Evolutionary conservation across 2,888 invertebrate genomes (phyloP), one percentile per base, ranked within the genome.

Genomic region (Zygogramma bicolorata): DNA sequence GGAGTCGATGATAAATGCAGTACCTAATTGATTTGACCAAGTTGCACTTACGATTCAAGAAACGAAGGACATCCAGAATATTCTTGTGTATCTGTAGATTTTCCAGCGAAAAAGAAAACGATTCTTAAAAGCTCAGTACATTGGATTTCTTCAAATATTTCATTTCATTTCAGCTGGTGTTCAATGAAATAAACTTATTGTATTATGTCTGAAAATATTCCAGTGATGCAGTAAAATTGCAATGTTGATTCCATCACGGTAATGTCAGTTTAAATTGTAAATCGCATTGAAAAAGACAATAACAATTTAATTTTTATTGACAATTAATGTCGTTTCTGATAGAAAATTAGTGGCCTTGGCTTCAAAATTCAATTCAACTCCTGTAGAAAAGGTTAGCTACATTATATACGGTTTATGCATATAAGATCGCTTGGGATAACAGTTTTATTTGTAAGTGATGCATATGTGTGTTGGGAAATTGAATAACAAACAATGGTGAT

Each of bases 291-390:
- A 38, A 68, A 59, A 53, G 60, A 29, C 61, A 70, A 69, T 69
- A 69, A 69, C 69, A 58, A 65, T 69, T 69, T 42, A 8, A 69
- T 63, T 69, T 63, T 69, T 69, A 69, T 69, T 65, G 42, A 58
- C 63, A 31, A 69, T 69, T 69, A 59, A 40, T 58, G 69, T 69
- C 42, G 57, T 29, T 53, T 31, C 59, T 63, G 34, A 69, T 65
- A 65, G 69, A 42, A 65, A 69, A 65, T 62, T 31, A 20, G 29
- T 27, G 69, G 58, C 69, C 65, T 69, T 69, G 69, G 57, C 57
- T 69, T 57, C 29, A 34, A 66, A 57, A 58, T 40, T 62, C 62
- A 38, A 18, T 61, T 62, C 25, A 61, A 22, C 34, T 38, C n/a
- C 18, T 22, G 5, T 53, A 53, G 27, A 53, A 53, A 53, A 27